Percentiles rank a stretch among this genome's conserved stretches.
Evolutionary conservation across 64 coral and sea anemone genomes (phyloP).

Genomic region (Pachyseris speciosa): DNA sequence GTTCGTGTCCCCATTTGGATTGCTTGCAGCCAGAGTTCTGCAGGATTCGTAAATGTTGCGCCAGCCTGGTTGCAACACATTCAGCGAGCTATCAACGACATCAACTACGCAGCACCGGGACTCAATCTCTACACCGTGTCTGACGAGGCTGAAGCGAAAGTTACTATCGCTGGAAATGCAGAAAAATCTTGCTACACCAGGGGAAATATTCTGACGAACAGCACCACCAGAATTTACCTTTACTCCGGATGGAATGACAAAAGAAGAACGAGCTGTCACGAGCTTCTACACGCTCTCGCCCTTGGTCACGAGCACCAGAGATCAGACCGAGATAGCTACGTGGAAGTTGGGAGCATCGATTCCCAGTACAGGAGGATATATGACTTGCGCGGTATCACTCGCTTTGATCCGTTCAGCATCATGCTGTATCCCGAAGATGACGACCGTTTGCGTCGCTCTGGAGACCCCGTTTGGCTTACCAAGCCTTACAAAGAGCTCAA

Average conservation of each 20-base stretch:
- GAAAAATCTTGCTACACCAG: background rate
- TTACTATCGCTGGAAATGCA: background rate
- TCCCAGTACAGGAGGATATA: background rate
- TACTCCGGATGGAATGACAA: background rate
- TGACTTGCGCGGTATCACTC: background rate
- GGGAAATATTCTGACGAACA: background rate
- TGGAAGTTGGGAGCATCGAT: background rate
- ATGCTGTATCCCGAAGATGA: background rate
- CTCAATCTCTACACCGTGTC: background rate
- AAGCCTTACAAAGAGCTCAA: background rate
- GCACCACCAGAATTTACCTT: background rate
- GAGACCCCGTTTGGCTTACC: background rate
- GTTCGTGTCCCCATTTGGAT: background rate
- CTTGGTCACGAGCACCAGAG: background rate
- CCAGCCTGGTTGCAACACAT: background rate
- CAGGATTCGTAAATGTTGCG: background rate
- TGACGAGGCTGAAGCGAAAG: background rate
- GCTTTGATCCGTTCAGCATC: background rate
- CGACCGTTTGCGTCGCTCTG: background rate
- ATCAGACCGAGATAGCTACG: background rate
- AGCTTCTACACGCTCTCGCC: background rate
- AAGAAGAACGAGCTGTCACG: background rate
- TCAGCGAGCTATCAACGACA: background rate
- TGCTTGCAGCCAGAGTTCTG: background rate
- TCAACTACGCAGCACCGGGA: background rate